Evolutionary conservation across 35 echinoderm and acorn worm genomes (phyloP).

Genomic region (Hemicentrotus pulcherrimus): DNA sequence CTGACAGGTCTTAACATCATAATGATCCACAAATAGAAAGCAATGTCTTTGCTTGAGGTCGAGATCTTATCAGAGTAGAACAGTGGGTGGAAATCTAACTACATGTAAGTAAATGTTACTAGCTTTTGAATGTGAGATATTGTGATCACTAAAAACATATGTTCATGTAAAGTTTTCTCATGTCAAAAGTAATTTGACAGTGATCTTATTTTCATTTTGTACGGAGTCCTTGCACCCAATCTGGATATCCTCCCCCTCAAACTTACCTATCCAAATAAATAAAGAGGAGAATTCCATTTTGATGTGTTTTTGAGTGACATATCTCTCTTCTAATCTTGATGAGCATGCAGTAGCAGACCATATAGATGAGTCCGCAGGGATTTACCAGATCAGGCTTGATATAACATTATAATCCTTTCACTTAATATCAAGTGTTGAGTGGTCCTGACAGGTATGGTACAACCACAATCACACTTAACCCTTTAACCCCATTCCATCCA

Average conservation of each 20-base stretch:
- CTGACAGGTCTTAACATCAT: too few relatives aligned
- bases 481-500: slow-evolving; percentile 1
- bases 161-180: too few relatives aligned
- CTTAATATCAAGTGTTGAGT: neutral
- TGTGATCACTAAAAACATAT: too few relatives aligned
- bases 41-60: too few relatives aligned
- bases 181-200: neutral
- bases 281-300: neutral
- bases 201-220: neutral
- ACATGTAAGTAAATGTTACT: too few relatives aligned
- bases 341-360: neutral
- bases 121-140: too few relatives aligned
- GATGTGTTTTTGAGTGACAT: neutral
- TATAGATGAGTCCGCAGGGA: neutral
- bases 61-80: too few relatives aligned
- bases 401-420: slow-evolving; percentile 20
- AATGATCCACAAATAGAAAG: too few relatives aligned
- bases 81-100: too few relatives aligned
- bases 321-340: neutral
- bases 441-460: neutral
- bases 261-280: too few relatives aligned
- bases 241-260: neutral
- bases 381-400: slow-evolving; percentile 3
- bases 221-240: neutral
- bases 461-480: neutral